These are phyloP conservation scores for Chaetodon trifascialis DNA, from an alignment of 2,113 vertebrate genomes.

Conservation along the genomic window DNA sequence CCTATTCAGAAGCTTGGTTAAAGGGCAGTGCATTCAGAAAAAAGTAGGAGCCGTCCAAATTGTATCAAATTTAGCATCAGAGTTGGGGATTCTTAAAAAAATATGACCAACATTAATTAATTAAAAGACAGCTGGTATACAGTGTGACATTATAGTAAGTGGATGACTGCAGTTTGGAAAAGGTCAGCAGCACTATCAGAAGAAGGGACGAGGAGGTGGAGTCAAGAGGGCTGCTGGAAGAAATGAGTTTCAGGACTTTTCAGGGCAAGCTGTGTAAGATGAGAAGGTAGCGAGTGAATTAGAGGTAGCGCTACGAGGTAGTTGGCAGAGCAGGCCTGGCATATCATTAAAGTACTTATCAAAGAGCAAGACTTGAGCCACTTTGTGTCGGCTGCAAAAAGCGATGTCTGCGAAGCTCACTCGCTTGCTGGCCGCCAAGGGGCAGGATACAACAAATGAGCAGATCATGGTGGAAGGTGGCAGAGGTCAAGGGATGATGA, in stretches of 20 bases:
- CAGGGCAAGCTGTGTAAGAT: background rate
- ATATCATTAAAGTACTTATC: conserved; percentile 12
- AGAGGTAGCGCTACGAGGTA: background rate
- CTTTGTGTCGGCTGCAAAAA: background rate
- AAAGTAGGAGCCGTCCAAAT: background rate
- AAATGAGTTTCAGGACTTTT: conserved; percentile 32
- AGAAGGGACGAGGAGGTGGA: conserved; percentile 4
- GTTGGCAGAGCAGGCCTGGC: background rate
- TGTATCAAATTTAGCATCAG: background rate
- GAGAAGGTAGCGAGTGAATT: background rate
- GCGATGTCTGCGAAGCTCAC: background rate
- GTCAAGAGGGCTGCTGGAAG: conserved; percentile 31
- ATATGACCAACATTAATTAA: conserved; percentile 27
- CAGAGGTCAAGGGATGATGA: conserved; percentile 7
- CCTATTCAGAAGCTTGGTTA: background rate
- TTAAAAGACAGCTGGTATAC: conserved; percentile 26
- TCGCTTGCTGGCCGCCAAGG: background rate
- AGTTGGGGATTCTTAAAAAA: conserved; percentile 7
- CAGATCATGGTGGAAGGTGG: background rate
- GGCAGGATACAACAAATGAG: background rate
- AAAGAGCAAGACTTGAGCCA: conserved; percentile 22
- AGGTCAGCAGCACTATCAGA: conserved; percentile 43
- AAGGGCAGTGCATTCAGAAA: conserved; percentile 3
- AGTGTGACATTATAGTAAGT: conserved; percentile 42
- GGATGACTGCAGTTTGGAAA: conserved; percentile 40